phyloP scores from a whole-genome alignment of 23 tunicate genomes.

The Phallusia fumigata region DNA sequence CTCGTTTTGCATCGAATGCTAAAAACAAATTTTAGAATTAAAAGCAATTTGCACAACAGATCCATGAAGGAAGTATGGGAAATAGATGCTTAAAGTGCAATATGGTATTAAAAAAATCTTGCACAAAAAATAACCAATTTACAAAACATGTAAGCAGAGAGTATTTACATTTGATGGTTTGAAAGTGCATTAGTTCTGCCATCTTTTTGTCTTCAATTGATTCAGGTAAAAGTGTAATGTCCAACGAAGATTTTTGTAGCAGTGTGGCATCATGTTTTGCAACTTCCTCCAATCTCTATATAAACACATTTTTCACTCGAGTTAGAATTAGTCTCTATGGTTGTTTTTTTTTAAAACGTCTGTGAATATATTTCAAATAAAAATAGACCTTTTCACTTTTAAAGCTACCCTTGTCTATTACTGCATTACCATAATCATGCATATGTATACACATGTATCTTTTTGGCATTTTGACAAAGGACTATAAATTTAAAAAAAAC shows the following conservation, averaged over 20 bases:
- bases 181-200: constrained; percentile 51
- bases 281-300: constrained; percentile 47
- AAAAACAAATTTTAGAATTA: neutral
- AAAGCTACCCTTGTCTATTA: no score
- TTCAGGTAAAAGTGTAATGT: constrained; percentile 53
- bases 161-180: constrained; percentile 44
- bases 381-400: no score
- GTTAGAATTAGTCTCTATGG: neutral
- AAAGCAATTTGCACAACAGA: no score
- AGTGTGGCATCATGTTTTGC: constrained; percentile 42
- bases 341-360: neutral
- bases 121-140: no score
- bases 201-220: constrained; percentile 47
- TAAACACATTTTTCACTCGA: neutral
- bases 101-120: no score
- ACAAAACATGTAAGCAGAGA: no score
- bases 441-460: no score
- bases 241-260: constrained; percentile 62
- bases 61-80: no score
- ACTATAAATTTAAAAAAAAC: neutral
- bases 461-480: neutral
- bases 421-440: no score
- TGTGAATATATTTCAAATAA: no score
- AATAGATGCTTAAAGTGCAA: no score
- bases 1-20: constrained; percentile 21